phyloP scores from a whole-genome alignment of 2,888 invertebrate genomes.

The Agrotis clavis region DNA sequence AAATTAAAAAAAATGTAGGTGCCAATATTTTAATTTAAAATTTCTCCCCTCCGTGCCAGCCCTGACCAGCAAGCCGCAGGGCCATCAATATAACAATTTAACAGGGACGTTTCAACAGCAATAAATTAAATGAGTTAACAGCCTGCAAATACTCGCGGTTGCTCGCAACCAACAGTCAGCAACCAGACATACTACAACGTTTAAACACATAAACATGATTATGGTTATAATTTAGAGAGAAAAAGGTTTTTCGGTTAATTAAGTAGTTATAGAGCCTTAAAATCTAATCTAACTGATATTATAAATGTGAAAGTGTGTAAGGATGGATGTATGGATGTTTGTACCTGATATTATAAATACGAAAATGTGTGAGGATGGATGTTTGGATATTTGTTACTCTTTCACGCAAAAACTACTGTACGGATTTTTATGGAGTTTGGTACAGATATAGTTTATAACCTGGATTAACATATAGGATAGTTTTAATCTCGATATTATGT shows the following conservation, averaged over 20 bases:
- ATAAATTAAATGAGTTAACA: conserved; percentile 90
- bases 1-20: no score
- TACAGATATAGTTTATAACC: no score
- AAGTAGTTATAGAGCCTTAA: neutral
- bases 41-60: neutral
- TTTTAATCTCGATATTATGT: no score
- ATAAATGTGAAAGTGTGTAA: no score
- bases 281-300: no score
- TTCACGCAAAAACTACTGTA: no score
- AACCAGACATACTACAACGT: conserved; percentile 42
- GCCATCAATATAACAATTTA: conserved; percentile 90
- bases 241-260: neutral
- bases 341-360: no score
- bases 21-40: neutral
- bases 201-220: conserved; percentile 58
- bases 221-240: conserved; percentile 11
- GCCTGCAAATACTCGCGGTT: conserved; percentile 76
- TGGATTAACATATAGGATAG: no score
- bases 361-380: no score
- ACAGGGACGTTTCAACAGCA: conserved; percentile 87
- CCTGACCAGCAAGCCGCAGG: conserved; percentile 75
- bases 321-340: no score
- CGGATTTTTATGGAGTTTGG: no score
- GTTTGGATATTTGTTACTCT: no score
- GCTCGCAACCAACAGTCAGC: conserved; percentile 61